phyloP scores from a whole-genome alignment of 1,140 invertebrate species.

The Arion vulgaris region DNA sequence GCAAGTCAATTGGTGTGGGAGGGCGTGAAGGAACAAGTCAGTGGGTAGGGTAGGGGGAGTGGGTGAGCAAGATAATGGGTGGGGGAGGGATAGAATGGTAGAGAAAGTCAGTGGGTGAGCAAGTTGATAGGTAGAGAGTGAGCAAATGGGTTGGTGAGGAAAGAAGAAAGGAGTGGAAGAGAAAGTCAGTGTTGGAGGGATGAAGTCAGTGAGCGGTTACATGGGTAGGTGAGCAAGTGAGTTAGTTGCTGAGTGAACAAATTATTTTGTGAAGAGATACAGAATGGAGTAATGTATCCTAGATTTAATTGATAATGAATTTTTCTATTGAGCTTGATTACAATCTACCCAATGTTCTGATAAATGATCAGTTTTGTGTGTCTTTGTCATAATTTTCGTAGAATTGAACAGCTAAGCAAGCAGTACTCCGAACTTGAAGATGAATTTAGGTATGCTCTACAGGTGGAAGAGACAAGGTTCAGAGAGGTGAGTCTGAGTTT shows the following conservation, averaged over 20 bases:
- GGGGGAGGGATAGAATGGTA: too few relatives aligned
- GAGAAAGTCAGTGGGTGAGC: too few relatives aligned
- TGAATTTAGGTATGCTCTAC: slow-evolving; percentile 68
- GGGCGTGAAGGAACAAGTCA: too few relatives aligned
- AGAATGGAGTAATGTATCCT: not conserved
- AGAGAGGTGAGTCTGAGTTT: slow-evolving; percentile 53
- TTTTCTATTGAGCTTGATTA: not conserved
- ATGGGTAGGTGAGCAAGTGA: not conserved
- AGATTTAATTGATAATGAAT: not conserved
- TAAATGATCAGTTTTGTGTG: not conserved
- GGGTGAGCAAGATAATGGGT: too few relatives aligned
- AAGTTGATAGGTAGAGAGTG: too few relatives aligned
- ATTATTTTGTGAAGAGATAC: too few relatives aligned
- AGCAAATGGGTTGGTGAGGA: too few relatives aligned
- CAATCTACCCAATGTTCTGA: not conserved
- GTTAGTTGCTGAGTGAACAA: not conserved
- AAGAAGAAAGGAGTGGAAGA: too few relatives aligned
- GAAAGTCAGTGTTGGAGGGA: too few relatives aligned
- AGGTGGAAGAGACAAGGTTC: slow-evolving; percentile 67
- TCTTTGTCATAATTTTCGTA: slow-evolving; percentile 36
- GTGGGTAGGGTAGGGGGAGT: too few relatives aligned
- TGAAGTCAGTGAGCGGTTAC: too few relatives aligned
- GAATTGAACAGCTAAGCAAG: slow-evolving; percentile 57
- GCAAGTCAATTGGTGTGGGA: too few relatives aligned
- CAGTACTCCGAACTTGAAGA: slow-evolving; percentile 68